These are phyloP conservation scores for Stylophora pistillata DNA, from an alignment of 64 coral and sea anemone species.

Conservation along the genomic window DNA sequence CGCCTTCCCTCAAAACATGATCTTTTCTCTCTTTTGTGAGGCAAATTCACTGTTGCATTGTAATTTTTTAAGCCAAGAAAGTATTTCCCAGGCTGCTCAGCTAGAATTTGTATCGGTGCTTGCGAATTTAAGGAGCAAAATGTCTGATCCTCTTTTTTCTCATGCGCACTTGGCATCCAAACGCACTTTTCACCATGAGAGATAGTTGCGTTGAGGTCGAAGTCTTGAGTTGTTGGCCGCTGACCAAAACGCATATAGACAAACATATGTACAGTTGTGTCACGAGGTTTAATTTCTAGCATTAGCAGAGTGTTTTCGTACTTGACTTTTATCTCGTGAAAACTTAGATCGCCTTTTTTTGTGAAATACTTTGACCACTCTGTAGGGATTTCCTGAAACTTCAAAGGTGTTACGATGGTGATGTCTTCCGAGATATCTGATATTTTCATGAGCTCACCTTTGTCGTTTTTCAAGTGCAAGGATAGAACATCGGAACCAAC, in stretches of 20 bases:
- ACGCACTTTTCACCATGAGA: background rate
- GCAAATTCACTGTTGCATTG: background rate
- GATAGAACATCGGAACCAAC: conserved; percentile 29
- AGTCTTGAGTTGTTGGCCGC: background rate
- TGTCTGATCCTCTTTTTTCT: background rate
- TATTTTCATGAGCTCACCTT: background rate
- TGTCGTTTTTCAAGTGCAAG: conserved; percentile 27
- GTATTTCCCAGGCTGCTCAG: conserved; percentile 10
- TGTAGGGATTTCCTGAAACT: background rate
- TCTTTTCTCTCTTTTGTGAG: conserved; percentile 36
- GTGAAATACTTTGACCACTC: conserved; percentile 4
- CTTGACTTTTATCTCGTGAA: background rate
- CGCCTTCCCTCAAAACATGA: conserved; percentile 64
- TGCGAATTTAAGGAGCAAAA: background rate
- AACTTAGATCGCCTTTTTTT: background rate
- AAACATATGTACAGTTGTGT: background rate
- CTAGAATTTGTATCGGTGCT: background rate
- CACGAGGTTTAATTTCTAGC: background rate
- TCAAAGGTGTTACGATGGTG: background rate
- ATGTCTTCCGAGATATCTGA: conserved; percentile 42
- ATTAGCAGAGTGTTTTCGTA: conserved; percentile 19
- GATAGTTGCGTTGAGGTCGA: conserved; percentile 9
- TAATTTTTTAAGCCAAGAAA: conserved; percentile 12
- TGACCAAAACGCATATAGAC: conserved; percentile 1
- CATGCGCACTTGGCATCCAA: background rate